Evolutionary conservation across 1,140 invertebrate species (phyloP).

Genomic region (Cotesia typhae): DNA sequence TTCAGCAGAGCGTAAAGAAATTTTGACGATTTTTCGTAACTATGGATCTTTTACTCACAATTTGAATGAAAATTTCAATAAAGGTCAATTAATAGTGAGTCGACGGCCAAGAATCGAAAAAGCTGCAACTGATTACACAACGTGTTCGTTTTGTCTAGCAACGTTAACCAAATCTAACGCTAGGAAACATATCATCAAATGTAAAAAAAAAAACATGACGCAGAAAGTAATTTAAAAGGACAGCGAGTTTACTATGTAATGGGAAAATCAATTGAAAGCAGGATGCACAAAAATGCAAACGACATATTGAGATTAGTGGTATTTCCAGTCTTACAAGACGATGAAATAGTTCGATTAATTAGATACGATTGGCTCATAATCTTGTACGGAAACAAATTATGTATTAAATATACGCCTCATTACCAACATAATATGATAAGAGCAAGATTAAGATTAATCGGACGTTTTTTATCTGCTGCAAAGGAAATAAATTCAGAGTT

Average conservation of each 20-base stretch:
- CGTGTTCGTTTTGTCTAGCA: too few relatives aligned
- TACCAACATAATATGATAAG: constrained; percentile 31
- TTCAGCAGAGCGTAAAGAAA: neutral
- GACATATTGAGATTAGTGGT: constrained; percentile 14
- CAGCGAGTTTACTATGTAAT: neutral
- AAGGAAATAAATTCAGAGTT: constrained; percentile 29
- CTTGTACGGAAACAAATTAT: constrained; percentile 36
- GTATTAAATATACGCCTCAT: constrained; percentile 28
- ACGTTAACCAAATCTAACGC: too few relatives aligned
- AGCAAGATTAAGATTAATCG: constrained; percentile 27
- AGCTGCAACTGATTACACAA: neutral
- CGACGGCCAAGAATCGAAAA: neutral
- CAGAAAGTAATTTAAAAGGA: neutral
- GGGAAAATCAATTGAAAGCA: constrained; percentile 8
- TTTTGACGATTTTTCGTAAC: neutral
- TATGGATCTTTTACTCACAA: neutral
- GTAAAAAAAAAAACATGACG: neutral
- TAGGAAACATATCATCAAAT: too few relatives aligned
- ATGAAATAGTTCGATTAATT: constrained; percentile 27
- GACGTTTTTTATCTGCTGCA: constrained; percentile 52
- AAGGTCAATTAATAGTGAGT: neutral
- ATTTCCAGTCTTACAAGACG: constrained; percentile 32
- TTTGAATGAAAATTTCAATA: neutral
- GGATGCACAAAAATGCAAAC: constrained; percentile 21
- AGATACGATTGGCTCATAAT: constrained; percentile 38